A percentile compares a stretch with the other conserved stretches of the same genome.
These are phyloP conservation scores for Agrochola lota DNA, from an alignment of 2,888 invertebrate species.

Conservation along the genomic window DNA sequence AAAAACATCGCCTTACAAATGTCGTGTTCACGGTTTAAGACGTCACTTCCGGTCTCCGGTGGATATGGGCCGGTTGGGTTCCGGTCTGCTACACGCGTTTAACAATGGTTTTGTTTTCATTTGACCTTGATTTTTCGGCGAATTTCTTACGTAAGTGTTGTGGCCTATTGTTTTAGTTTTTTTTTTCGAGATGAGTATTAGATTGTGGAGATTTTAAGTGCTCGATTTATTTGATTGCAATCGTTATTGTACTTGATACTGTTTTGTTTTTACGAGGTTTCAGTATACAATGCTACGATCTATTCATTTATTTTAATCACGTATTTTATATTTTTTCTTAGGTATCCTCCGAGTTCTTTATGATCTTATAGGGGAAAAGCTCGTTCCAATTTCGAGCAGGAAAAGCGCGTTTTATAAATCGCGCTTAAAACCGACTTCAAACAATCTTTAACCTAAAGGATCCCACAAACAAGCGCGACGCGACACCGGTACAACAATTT, in stretches of 20 bases:
- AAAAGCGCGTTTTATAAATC: background rate
- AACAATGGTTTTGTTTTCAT: slow-evolving; percentile 85
- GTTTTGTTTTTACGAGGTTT: slow-evolving; percentile 19
- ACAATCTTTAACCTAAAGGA: background rate
- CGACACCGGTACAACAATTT: no score
- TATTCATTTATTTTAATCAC: background rate
- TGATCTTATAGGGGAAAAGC: no score
- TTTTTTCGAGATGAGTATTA: slow-evolving; percentile 51
- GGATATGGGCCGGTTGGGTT: slow-evolving; percentile 81
- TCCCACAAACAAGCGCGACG: no score
- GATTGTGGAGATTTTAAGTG: slow-evolving; percentile 52
- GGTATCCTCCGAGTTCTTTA: background rate
- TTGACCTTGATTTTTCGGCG: slow-evolving; percentile 80
- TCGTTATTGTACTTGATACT: slow-evolving; percentile 35
- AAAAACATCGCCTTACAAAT: slow-evolving; percentile 77
- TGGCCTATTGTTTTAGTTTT: slow-evolving; percentile 67
- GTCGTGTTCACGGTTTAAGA: slow-evolving; percentile 68
- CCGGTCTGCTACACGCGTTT: slow-evolving; percentile 82
- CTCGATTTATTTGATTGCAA: slow-evolving; percentile 48
- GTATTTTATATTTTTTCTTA: background rate
- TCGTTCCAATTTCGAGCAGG: background rate
- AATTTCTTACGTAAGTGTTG: slow-evolving; percentile 74
- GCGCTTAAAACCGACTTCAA: background rate
- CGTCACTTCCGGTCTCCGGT: slow-evolving; percentile 85
- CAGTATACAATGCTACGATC: background rate